These are phyloP conservation scores for Drosophila mauritiana DNA, from an alignment of 1,140 invertebrate genomes.

Conservation along the genomic window DNA sequence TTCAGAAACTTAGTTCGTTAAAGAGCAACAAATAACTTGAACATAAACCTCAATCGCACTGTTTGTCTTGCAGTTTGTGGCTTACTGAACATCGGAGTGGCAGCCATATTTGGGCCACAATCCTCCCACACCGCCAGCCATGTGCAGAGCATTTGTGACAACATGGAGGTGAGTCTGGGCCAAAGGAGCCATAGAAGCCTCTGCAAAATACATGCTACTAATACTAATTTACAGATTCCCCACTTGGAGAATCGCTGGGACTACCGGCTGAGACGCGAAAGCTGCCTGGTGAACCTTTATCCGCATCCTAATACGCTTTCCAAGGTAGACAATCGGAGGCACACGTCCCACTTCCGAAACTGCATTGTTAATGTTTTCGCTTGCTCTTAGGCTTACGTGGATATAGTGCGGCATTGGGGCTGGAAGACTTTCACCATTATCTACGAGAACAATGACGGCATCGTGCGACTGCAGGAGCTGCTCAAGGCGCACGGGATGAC, in stretches of 20 bases:
- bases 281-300: conserved; percentile 96
- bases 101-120: conserved; percentile 97
- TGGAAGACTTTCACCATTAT: conserved; percentile 98
- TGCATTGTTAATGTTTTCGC: conserved; percentile 23
- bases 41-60: conserved; percentile 25
- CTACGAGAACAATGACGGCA: conserved; percentile 97
- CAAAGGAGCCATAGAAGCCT: neutral
- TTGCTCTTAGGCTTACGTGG: conserved; percentile 91
- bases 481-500: conserved; percentile 94
- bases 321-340: conserved; percentile 86
- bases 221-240: conserved; percentile 87
- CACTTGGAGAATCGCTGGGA: conserved; percentile 98
- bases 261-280: conserved; percentile 93
- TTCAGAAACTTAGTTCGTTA: neutral
- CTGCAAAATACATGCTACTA: conserved; percentile 21
- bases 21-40: conserved; percentile 24
- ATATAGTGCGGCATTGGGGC: conserved; percentile 94
- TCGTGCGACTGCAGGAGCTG: conserved; percentile 96
- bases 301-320: conserved; percentile 95
- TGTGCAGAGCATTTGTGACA: conserved; percentile 97
- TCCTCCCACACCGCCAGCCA: conserved; percentile 95
- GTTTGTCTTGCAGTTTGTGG: conserved; percentile 91
- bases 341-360: neutral
- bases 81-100: conserved; percentile 93
- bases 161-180: conserved; percentile 89